phyloP scores from a whole-genome alignment of 2,113 vertebrate genomes.

The Mesocricetus auratus region DNA sequence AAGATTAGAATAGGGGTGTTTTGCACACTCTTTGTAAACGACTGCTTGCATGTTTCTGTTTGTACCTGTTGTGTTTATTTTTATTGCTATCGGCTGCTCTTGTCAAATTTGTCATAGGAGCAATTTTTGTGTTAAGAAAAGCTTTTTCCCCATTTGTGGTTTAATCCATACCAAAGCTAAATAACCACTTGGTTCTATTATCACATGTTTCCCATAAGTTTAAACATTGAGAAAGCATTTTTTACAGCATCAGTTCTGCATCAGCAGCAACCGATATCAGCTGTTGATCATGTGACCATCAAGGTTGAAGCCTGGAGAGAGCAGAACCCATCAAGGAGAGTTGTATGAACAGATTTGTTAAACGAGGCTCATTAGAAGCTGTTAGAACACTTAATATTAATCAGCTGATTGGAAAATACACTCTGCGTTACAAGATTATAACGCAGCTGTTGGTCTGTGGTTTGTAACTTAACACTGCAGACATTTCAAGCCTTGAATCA shows the following conservation, averaged over 20 bases:
- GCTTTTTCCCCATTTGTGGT: not conserved
- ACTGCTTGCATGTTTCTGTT: conserved; percentile 10
- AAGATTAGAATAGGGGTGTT: not conserved
- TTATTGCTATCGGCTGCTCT: not conserved
- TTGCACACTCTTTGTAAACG: not conserved
- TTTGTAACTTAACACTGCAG: not conserved
- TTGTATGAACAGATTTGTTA: not conserved
- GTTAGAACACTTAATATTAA: not conserved
- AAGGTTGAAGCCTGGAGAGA: not conserved
- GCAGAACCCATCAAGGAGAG: not conserved
- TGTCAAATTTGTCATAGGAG: conserved; percentile 36
- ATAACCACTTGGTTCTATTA: conserved; percentile 14
- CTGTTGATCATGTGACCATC: not conserved
- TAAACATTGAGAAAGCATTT: conserved; percentile 54
- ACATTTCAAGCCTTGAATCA: not conserved
- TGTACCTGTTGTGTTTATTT: not conserved
- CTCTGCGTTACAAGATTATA: not conserved
- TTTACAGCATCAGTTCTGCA: conserved; percentile 20
- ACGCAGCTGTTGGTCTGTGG: not conserved
- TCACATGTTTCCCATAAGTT: conserved; percentile 26
- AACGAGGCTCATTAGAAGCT: not conserved
- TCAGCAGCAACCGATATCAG: not conserved
- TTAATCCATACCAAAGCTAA: not conserved
- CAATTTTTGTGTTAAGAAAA: conserved; percentile 58
- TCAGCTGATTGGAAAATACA: conserved; percentile 15